Evolutionary conservation across 2,888 invertebrate species (phyloP), one percentile per base, ranked within the genome.

Genomic region (Desoria tigrina): DNA sequence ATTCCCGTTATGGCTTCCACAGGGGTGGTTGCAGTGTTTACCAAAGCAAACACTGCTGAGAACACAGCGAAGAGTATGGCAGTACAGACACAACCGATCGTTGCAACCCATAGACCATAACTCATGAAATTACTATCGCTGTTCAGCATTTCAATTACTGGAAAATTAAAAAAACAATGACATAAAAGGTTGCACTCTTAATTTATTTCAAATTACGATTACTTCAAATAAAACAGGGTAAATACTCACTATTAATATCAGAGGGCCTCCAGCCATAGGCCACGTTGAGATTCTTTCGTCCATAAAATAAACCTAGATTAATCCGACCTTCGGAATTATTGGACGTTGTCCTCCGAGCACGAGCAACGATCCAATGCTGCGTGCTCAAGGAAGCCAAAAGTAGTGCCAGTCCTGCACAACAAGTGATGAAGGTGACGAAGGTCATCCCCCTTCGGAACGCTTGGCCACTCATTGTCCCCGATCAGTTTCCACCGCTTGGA

Each of bases 241-340:
- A 4, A 24, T 51, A 18, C 23, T 14, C 21, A 93, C 92, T 88
- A 79, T 89, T 88, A 71, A 94, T 86, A 68, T 88, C 86, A 78
- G 87, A 85, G 61, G 84, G 84, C 77, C 94, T 86, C 84, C 87
- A 86, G 3, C 94, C 94, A 77, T 91, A 89, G 2, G 89, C 90
- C 65, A 86, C 86, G 79, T 93, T 89, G 39, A 95, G 81, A 75
- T 88, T 87, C 79, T 92, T 92, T 71, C 86, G 87, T 0, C 95
- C 95, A 77, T 89, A 87, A 78, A 95, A 92, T 9, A 96, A 84
- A 0, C 95, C 95, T 78, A 94, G 91, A 78, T 88, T 86, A 66
- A 93, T 86, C 73, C 85, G 83, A 0, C 92, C 93, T 59, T 87
- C 87, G 50, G 89, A 88, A 65, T 86, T 85, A 56, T 84, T 80